Evolutionary conservation across 2,888 invertebrate genomes (phyloP), one percentile per base, ranked within the genome.

Genomic region (Cephus nigrinus): DNA sequence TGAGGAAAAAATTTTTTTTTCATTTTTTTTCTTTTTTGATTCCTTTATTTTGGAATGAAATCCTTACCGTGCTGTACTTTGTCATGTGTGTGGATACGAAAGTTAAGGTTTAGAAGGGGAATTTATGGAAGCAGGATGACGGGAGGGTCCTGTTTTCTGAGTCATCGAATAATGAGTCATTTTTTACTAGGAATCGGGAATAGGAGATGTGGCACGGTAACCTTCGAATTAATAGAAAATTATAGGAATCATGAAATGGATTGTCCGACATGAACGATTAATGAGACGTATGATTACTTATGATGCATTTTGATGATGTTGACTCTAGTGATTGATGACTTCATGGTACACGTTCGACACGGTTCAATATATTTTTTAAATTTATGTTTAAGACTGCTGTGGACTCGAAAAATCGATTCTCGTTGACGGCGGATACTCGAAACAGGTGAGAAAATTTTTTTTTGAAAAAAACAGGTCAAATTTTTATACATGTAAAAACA

Each of bases 331-430:
- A 23, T 55, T 23, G 23, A 55, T 55, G 55, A 55, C 23, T 9
- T 55, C 4, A 23, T 31, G 9, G n/a, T 23, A 55, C 4, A 40
- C 15, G 23, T 31, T 15, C n/a, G 40, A 9, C 74, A 55, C 12
- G 55, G 15, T 11, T 55, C 15, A 35, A 33, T 32, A 12, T 36
- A 55, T n/a, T 40, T 1, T 69, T 33, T 73, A 76, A 15, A 23
- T 77, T 77, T 77, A 36, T 79, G 76, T 86, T 88, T 33, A 82
- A 89, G 89, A 84, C 86, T 75, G 81, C 80, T 55, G 81, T 89
- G 36, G 84, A 87, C 69, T 34, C 77, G 1, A 88, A 84, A 69
- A 85, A 79, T 33, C 81, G 82, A 80, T 78, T 82, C 72, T 75
- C 80, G 11, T 80, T 83, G 30, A 76, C 83, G 30, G 82, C 81